Conservation (phyloP, 2,888 invertebrate species). For the Lacanobia wlatinum region DNA sequence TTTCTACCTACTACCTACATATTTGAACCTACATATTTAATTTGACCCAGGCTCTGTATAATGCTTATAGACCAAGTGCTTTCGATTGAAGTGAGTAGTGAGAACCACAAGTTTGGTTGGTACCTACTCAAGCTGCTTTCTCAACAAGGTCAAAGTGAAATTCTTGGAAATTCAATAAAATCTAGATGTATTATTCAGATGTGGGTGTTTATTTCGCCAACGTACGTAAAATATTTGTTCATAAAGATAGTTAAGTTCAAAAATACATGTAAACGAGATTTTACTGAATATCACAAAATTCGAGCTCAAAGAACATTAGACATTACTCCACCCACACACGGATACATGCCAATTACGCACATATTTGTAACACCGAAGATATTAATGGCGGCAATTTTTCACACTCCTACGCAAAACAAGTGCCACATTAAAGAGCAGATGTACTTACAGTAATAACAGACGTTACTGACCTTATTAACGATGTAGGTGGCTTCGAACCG, state of each 20-base stretch:
- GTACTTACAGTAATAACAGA: constrained; percentile 55
- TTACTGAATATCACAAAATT: constrained; percentile 3
- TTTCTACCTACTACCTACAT: too few species aligned
- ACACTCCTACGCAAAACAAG: constrained; percentile 35
- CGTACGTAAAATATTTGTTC: background rate
- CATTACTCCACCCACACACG: background rate
- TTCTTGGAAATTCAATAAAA: background rate
- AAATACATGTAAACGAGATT: background rate
- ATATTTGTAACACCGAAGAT: constrained; percentile 14
- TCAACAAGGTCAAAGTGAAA: background rate
- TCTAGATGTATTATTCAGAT: background rate
- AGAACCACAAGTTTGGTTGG: constrained; percentile 2
- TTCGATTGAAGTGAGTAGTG: background rate
- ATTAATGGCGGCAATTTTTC: constrained; percentile 33
- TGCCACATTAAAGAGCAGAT: constrained; percentile 20
- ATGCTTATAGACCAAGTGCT: too few species aligned
- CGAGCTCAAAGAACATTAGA: background rate
- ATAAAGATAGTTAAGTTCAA: background rate
- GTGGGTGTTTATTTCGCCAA: background rate
- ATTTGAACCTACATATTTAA: too few species aligned
- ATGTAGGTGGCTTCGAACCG: constrained; percentile 72
- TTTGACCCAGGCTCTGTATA: too few species aligned
- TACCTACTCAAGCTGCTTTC: background rate
- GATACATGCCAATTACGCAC: constrained; percentile 20
- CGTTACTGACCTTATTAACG: constrained; percentile 68